Evolutionary conservation across 35 echinoderm and acorn worm genomes (phyloP).

Genomic region (Lytechinus variegatus): DNA sequence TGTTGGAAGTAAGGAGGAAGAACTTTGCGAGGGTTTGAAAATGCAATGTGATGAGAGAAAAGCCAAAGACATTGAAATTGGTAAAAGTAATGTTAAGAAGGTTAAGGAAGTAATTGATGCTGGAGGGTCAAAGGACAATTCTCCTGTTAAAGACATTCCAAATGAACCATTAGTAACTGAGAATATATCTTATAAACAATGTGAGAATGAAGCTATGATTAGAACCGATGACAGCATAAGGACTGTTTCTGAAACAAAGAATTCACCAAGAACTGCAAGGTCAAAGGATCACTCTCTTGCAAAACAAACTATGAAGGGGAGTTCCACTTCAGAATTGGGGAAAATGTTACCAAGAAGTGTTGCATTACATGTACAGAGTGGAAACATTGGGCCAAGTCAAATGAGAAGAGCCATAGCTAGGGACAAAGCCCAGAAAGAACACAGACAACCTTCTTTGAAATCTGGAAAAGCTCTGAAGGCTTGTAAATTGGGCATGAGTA

Average conservation of each 20-base stretch:
- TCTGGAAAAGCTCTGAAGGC: neutral
- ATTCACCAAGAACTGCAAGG: neutral
- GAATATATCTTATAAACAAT: neutral
- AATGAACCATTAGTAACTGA: neutral
- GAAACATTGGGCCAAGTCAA: slow-evolving; percentile 15
- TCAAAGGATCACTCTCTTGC: neutral
- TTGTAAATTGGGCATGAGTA: neutral
- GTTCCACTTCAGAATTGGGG: neutral
- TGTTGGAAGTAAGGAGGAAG: neutral
- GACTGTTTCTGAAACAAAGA: neutral
- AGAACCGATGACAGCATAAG: neutral
- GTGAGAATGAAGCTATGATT: neutral
- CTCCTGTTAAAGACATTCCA: neutral
- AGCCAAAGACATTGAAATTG: neutral
- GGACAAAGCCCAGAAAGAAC: neutral
- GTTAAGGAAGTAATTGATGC: neutral
- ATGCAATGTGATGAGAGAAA: neutral
- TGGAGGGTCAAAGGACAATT: neutral
- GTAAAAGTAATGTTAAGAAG: neutral
- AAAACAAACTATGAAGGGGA: neutral
- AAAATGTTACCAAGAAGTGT: slow-evolving; percentile 28
- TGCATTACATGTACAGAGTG: neutral
- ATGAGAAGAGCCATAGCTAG: neutral
- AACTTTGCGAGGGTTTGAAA: neutral
- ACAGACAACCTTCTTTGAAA: neutral